Evolutionary conservation across 2,113 vertebrate species (phyloP).

Genomic region (Takifugu bimaculatus): DNA sequence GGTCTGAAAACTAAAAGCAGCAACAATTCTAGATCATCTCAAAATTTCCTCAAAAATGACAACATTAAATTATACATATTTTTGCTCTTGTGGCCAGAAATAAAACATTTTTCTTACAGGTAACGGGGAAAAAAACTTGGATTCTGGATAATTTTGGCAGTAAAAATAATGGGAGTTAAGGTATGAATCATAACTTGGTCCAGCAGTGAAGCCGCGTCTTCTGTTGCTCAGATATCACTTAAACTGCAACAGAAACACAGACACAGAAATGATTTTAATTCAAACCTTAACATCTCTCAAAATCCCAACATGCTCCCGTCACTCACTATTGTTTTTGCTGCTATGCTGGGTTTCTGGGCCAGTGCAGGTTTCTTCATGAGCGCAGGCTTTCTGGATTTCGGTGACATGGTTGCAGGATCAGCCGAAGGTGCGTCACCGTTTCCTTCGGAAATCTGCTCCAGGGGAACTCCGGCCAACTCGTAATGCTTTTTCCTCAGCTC

Average conservation of each 20-base stretch:
- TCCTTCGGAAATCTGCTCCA: slow-evolving; percentile 47
- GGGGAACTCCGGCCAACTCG: slow-evolving; percentile 74
- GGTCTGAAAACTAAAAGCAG: slow-evolving; percentile 37
- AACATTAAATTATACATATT: slow-evolving; percentile 12
- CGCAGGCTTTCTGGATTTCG: slow-evolving; percentile 62
- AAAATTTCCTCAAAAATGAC: slow-evolving; percentile 12
- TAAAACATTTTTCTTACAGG: neutral
- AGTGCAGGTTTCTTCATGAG: slow-evolving; percentile 82
- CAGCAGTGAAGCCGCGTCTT: neutral
- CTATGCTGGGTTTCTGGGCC: slow-evolving; percentile 82
- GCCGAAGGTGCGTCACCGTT: slow-evolving; percentile 47
- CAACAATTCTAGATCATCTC: slow-evolving; percentile 6
- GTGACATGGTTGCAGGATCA: slow-evolving; percentile 42
- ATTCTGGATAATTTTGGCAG: slow-evolving; percentile 52
- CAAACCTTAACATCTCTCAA: neutral
- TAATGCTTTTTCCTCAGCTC: slow-evolving; percentile 94
- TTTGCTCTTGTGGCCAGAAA: slow-evolving; percentile 31
- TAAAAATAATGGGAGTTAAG: slow-evolving; percentile 15
- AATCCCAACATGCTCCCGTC: neutral
- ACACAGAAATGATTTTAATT: neutral
- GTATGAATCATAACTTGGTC: neutral
- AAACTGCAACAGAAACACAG: slow-evolving; percentile 50
- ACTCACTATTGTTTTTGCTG: slow-evolving; percentile 67
- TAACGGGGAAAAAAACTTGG: slow-evolving; percentile 21
- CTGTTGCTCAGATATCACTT: slow-evolving; percentile 44